Base-by-base conservation (phyloP, 1,140 invertebrate species). In the Oedothorax gibbosus region DNA sequence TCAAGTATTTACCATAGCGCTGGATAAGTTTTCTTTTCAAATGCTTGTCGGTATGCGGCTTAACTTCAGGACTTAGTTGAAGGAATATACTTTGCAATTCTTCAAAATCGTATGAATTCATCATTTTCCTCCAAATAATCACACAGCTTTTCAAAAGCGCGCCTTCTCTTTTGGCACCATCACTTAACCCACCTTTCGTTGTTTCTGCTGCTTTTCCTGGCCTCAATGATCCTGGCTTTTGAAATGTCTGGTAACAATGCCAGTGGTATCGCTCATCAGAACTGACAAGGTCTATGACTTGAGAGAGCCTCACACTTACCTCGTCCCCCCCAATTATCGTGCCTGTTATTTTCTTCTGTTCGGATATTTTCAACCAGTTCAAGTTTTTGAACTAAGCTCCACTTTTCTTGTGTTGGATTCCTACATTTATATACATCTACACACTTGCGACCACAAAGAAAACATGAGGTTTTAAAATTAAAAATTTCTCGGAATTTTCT, bases 71-170 rank as follows among this genome's bases (percentile, higher is more conserved):
- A 35, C 21, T 68, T 20, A 68, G 65, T 18, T 35, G 15, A 35
- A n/a, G 2, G 21, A 68, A 68, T 7, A 68, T 18, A 11, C 21
- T 35, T 35, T n/a, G 15, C 21, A 68, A 68, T 18, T 68, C 65
- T 68, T 68, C 21, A 18, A 68, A 68, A 68, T 10, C 21, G 21
- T 68, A 68, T 21, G 21, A 15, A 68, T 68, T 68, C 65, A 68
- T 68, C 65, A 68, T 35, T 68, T 18, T 68, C 65, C 21, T 68
- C 65, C 21, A 68, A n/a, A 20, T 68, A 68, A 18, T 68, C n/a
- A 35, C 65, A 68, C 21, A 68, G 21, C 21, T 68, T 12, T 68
- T 68, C 10, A 68, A 68, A 68, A 15, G 15, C 4, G 15, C 4
- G 21, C 4, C 10, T 11, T 18, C n/a, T 68, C 21, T 68, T 12